These are phyloP conservation scores for Aphaenogaster ashmeadi DNA, from an alignment of 1,140 invertebrate genomes.

Conservation along the genomic window DNA sequence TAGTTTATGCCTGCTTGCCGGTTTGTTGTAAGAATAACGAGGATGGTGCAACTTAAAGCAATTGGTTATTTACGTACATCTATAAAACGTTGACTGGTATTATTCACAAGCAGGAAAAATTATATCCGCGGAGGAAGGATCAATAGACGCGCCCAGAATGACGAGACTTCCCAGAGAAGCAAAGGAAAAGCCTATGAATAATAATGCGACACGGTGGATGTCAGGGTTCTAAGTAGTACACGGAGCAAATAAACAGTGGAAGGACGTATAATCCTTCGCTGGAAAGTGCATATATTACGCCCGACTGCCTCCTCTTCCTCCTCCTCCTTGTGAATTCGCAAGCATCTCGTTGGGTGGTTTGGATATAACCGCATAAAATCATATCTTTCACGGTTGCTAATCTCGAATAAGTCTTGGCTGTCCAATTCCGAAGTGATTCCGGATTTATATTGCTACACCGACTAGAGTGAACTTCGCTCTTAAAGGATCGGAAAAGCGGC, in stretches of 20 bases:
- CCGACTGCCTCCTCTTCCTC: conserved; percentile 12
- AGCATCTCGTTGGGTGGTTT: neutral
- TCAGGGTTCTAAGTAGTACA: conserved; percentile 66
- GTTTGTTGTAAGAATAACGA: conserved; percentile 19
- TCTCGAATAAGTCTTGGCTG: conserved; percentile 55
- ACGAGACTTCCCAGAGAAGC: conserved; percentile 33
- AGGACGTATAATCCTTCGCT: conserved; percentile 56
- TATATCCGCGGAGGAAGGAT: conserved; percentile 19
- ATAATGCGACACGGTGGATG: conserved; percentile 71
- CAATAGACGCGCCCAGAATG: conserved; percentile 36
- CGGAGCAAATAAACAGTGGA: conserved; percentile 60
- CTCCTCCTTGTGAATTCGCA: neutral
- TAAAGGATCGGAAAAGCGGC: conserved; percentile 52
- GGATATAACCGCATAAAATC: conserved; percentile 60
- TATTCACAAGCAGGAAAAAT: conserved; percentile 41
- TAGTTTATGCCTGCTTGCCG: no score
- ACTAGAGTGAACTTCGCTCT: conserved; percentile 32
- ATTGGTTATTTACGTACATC: conserved; percentile 24
- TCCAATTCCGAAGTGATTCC: conserved; percentile 67
- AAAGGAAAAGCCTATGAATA: conserved; percentile 67
- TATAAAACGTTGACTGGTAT: neutral
- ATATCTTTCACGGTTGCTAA: conserved; percentile 69
- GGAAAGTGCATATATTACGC: conserved; percentile 50
- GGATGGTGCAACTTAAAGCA: neutral
- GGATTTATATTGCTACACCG: conserved; percentile 54